Evolutionary conservation across 2,113 vertebrate species (phyloP).

Genomic region (Myrmophylax atrothorax): DNA sequence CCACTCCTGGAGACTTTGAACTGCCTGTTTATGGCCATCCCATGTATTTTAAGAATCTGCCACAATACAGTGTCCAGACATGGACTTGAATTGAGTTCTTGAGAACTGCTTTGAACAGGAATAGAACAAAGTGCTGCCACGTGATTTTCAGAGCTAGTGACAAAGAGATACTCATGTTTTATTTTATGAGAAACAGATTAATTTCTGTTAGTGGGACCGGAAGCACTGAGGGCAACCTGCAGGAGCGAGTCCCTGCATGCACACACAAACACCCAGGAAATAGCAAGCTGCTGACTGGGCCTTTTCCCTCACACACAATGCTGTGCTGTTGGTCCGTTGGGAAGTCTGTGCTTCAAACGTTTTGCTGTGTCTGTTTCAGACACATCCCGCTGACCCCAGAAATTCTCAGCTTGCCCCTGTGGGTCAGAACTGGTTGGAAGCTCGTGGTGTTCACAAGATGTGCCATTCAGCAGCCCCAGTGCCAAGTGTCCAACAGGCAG

Average conservation of each 20-base stretch:
- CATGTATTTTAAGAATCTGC: background rate
- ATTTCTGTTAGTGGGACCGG: background rate
- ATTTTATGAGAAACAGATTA: background rate
- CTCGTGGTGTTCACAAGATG: accelerated
- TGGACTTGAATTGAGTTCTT: background rate
- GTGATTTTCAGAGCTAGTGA: background rate
- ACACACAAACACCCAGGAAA: constrained; percentile 4
- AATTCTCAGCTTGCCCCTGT: background rate
- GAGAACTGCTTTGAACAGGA: background rate
- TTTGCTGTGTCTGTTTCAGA: background rate
- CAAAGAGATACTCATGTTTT: background rate
- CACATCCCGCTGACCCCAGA: background rate
- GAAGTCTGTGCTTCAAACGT: background rate
- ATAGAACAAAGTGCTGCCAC: background rate
- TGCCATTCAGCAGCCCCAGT: background rate
- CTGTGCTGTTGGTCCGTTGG: background rate
- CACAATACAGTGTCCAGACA: background rate
- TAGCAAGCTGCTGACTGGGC: background rate
- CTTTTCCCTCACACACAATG: background rate
- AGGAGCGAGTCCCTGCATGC: background rate
- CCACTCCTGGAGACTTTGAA: background rate
- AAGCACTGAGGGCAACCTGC: background rate
- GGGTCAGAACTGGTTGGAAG: background rate
- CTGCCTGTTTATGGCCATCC: background rate
- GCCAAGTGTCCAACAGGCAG: background rate